phyloP scores from a whole-genome alignment of 64 coral and sea anemone species.

The Pachyseris speciosa region DNA sequence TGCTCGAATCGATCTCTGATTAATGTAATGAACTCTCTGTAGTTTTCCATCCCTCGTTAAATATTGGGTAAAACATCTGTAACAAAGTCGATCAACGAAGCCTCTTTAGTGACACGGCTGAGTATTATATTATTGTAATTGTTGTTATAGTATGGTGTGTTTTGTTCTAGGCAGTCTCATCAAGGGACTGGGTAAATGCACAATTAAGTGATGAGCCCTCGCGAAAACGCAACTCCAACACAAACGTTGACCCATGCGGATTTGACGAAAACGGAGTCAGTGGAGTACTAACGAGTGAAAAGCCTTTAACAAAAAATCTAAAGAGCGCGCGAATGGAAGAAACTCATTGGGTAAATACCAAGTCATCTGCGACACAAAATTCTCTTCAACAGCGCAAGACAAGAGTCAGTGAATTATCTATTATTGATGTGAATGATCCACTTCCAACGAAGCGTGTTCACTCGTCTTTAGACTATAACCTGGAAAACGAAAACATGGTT shows the following conservation, averaged over 20 bases:
- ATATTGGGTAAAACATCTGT: too few species aligned
- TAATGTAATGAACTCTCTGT: too few species aligned
- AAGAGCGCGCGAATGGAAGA: background rate
- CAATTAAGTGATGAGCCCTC: background rate
- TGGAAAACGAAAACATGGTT: background rate
- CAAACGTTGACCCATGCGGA: background rate
- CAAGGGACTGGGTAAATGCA: slow-evolving; percentile 3
- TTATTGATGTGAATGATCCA: slow-evolving; percentile 28
- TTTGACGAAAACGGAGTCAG: background rate
- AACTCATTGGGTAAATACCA: background rate
- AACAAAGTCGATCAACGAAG: too few species aligned
- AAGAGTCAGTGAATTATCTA: slow-evolving; percentile 33
- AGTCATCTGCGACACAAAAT: background rate
- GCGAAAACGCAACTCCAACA: background rate
- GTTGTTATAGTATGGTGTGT: slow-evolving; percentile 33
- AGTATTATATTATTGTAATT: too few species aligned
- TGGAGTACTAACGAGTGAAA: background rate
- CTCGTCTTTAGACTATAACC: background rate
- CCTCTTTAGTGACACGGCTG: too few species aligned
- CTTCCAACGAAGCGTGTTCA: background rate
- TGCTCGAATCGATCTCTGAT: too few species aligned
- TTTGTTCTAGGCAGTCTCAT: slow-evolving; percentile 55
- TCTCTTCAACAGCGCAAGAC: background rate
- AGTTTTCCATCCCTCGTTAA: too few species aligned
- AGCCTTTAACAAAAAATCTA: slow-evolving; percentile 11